Base-by-base conservation (phyloP, 2,113 vertebrate genomes). In the Epinephelus cyanopodus region DNA sequence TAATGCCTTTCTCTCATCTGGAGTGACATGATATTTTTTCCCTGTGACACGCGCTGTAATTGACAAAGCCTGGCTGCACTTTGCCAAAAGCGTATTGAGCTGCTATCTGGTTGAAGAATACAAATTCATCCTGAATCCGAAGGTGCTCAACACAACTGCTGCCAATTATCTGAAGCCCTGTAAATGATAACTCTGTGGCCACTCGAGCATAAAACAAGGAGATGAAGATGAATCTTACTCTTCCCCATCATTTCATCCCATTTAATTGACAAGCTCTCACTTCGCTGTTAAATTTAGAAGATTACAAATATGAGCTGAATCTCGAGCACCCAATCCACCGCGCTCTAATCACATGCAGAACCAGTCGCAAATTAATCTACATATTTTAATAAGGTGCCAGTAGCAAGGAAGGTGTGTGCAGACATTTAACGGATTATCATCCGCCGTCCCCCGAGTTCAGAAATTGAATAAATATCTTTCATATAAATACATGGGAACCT, bases 261-360 rank as follows among this genome's bases (percentile, higher is more conserved):
- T 97, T 96, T 98, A 98, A 99, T 98, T 99, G 98, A 99, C 97
- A 97, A 97, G 96, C 95, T 96, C 97, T 97, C 90, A 89, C 95
- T 96, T 54, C 91, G 92, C 96, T 96, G 96, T 97, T 97, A 97
- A 97, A 96, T 97, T 96, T 96, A 95, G 96, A 97, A 97, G 96
- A 98, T 98, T 97, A 97, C 96, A 98, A 98, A 98, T 97, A 95
- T 96, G 96, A 97, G 96, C 87, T 90, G 93, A 94, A 96, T 97
- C 96, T 96, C 95, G 92, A 97, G 95, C 94, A 95, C 92, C 96
- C 95, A 94, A 97, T 96, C 96, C 97, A 96, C 84, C 93, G 6
- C 95, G 92, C 87, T 87, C 95, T 97, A 96, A 97, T 96, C 92
- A 92, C 95, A 96, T 93, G 94, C 95, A 94, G 96, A 96, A 96